Evolutionary conservation across 1,140 invertebrate genomes (phyloP), one percentile per base, ranked within the genome.

Genomic region (Phenacoccus solenopsis): DNA sequence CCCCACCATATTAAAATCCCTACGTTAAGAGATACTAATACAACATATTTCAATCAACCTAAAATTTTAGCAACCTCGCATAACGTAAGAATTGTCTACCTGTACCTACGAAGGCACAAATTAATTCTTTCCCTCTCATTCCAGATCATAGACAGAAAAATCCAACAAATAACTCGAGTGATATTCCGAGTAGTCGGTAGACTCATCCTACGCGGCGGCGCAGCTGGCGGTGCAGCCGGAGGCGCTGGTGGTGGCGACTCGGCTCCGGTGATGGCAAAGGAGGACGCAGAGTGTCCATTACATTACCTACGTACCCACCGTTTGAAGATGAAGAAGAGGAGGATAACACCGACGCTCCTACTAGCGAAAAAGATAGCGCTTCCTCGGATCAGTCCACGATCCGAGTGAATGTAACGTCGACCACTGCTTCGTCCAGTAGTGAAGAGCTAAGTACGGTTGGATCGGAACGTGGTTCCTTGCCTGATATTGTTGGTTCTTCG

Each of bases 71-170:
- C n/a, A n/a, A n/a, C n/a, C n/a, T n/a, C n/a, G n/a, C n/a, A n/a
- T n/a, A n/a, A n/a, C n/a, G n/a, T n/a, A n/a, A n/a, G n/a, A n/a
- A n/a, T n/a, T n/a, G n/a, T n/a, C n/a, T n/a, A n/a, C n/a, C n/a
- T n/a, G n/a, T n/a, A n/a, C n/a, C n/a, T n/a, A n/a, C n/a, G n/a
- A n/a, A n/a, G n/a, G n/a, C n/a, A n/a, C n/a, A n/a, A n/a, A n/a
- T n/a, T n/a, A n/a, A 49, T 49, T 16, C 49, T 70, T 30, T 69
- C 25, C 59, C 57, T 72, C 57, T 69, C 68, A 81, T 85, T 86
- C 76, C 88, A 89, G 88, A 86, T 88, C 81, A 82, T 90, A 81
- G 87, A 89, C 83, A 80, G 85, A 78, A 88, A 87, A 80, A 86
- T 88, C 78, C 88, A 88, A 81, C 79, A 82, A 78, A 83, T 90